These are phyloP conservation scores for Mirza zaza DNA, from an alignment of 2,113 vertebrate genomes.

Conservation along the genomic window DNA sequence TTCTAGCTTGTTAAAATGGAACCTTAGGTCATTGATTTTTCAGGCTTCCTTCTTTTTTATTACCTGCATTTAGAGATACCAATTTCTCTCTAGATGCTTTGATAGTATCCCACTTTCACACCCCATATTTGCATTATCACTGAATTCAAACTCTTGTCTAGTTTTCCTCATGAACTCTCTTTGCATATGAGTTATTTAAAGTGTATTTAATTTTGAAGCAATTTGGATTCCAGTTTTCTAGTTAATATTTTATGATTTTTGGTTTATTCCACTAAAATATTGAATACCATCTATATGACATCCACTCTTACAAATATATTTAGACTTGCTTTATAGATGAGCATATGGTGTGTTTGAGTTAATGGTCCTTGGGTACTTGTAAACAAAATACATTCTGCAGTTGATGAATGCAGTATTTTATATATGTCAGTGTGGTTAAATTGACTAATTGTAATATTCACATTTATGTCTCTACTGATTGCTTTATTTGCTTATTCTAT, in stretches of 20 bases:
- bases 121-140: neutral
- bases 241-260: slow-evolving; percentile 27
- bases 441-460: neutral
- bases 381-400: neutral
- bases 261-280: neutral
- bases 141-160: slow-evolving; percentile 32
- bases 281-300: neutral
- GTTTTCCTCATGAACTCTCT: neutral
- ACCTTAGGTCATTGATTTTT: neutral
- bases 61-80: neutral
- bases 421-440: neutral
- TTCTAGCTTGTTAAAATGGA: neutral
- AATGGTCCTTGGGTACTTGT: neutral
- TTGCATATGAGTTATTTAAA: neutral
- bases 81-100: neutral
- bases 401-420: neutral
- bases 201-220: neutral
- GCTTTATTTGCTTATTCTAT: neutral
- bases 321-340: neutral
- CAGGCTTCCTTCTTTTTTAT: neutral
- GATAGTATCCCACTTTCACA: neutral
- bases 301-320: neutral
- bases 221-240: slow-evolving; percentile 9
- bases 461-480: neutral
- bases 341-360: neutral